Percentiles rank a stretch among this genome's conserved stretches.
Conservation (phyloP, 2,888 invertebrate genomes). For the Onchidella celtica region DNA sequence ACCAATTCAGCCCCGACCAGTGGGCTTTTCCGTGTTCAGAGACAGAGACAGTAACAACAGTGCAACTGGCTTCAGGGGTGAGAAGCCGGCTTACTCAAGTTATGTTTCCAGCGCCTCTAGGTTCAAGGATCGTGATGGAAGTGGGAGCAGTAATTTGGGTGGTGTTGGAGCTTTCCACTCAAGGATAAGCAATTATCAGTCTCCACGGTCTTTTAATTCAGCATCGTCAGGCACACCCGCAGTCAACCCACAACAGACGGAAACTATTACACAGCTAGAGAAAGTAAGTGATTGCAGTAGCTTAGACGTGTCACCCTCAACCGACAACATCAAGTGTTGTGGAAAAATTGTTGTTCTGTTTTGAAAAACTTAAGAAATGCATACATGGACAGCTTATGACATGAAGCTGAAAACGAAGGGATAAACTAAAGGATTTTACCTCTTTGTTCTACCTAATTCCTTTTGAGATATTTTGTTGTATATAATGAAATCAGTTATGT, state of each 20-base stretch:
- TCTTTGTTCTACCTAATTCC: too few relatives aligned
- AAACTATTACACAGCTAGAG: slow-evolving; percentile 60
- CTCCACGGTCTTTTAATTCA: slow-evolving; percentile 47
- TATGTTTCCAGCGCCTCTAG: slow-evolving; percentile 51
- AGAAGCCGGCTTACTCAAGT: slow-evolving; percentile 36
- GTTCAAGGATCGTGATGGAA: slow-evolving; percentile 34
- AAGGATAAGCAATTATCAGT: slow-evolving; percentile 44
- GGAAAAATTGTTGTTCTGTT: too few relatives aligned
- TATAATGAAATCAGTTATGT: too few relatives aligned
- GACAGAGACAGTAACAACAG: slow-evolving; percentile 37
- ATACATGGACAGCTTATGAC: too few relatives aligned
- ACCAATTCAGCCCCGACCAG: slow-evolving; percentile 27
- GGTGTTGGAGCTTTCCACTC: slow-evolving; percentile 36
- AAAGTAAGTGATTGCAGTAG: slow-evolving; percentile 62
- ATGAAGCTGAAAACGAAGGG: too few relatives aligned
- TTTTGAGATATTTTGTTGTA: too few relatives aligned
- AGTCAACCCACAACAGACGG: slow-evolving; percentile 52
- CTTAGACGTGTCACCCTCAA: too few relatives aligned
- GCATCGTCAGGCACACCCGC: neutral
- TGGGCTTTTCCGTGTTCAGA: slow-evolving; percentile 40
- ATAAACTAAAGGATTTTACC: too few relatives aligned
- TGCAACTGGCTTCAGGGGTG: slow-evolving; percentile 8
- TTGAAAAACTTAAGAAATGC: too few relatives aligned
- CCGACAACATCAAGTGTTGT: too few relatives aligned
- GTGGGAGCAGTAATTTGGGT: slow-evolving; percentile 9